A percentile compares a stretch with the other conserved stretches of the same genome.
phyloP scores from a whole-genome alignment of 1,140 invertebrate genomes.

The Bradynema listronoti region DNA sequence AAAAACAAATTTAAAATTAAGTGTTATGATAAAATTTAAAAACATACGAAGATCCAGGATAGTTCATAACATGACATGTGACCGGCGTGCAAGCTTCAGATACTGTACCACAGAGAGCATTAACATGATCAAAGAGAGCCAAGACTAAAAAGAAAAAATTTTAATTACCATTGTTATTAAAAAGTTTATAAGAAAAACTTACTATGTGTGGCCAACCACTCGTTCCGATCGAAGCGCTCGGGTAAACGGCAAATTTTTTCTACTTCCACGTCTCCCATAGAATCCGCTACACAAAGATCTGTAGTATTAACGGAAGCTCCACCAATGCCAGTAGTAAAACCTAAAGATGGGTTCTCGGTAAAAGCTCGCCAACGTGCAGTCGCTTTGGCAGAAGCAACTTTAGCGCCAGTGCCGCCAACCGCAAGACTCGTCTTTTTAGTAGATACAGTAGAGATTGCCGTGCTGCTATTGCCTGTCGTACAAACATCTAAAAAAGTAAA shows the following conservation, averaged over 20 bases:
- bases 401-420: background rate
- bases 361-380: background rate
- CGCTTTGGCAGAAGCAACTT: background rate
- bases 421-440: background rate
- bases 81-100: conserved; percentile 49
- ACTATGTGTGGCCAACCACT: conserved; percentile 56
- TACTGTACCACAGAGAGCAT: conserved; percentile 51
- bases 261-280: conserved; percentile 52
- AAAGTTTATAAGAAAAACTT: conserved; percentile 9
- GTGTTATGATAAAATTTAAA: too few species aligned
- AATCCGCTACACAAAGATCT: conserved; percentile 55
- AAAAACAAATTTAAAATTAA: too few species aligned
- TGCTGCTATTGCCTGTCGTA: conserved; percentile 12
- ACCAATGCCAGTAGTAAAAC: background rate
- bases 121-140: conserved; percentile 52
- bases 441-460: background rate
- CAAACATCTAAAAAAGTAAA: too few species aligned
- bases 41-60: too few species aligned
- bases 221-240: conserved; percentile 46
- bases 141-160: conserved; percentile 43
- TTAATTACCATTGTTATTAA: background rate
- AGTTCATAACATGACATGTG: conserved; percentile 41
- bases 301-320: conserved; percentile 23
- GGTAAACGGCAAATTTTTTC: conserved; percentile 46
- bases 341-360: background rate